Evolutionary conservation across 1,140 invertebrate genomes (phyloP).

Genomic region (Pseudomyrmex sp.): DNA sequence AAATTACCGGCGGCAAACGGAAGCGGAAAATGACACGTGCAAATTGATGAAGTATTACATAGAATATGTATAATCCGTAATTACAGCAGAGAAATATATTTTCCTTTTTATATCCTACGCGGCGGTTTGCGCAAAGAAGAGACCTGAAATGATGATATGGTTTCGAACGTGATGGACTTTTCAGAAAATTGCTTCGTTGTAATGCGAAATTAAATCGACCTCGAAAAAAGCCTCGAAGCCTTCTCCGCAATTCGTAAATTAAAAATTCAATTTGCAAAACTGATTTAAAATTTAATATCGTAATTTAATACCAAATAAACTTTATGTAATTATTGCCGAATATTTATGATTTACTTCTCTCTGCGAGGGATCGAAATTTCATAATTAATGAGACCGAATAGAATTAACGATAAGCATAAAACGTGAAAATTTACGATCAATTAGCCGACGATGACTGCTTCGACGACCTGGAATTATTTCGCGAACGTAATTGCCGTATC

Average conservation of each 20-base stretch:
- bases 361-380: background rate
- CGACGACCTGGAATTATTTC: background rate
- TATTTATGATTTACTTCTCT: background rate
- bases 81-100: background rate
- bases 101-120: background rate
- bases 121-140: too few relatives aligned
- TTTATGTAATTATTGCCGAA: background rate
- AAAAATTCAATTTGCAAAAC: too few relatives aligned
- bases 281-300: too few relatives aligned
- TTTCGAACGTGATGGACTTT: too few relatives aligned
- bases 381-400: background rate
- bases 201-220: too few relatives aligned
- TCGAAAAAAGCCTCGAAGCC: too few relatives aligned
- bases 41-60: background rate
- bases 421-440: conserved; percentile 7
- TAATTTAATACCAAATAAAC: background rate
- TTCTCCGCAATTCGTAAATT: too few relatives aligned
- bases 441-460: background rate
- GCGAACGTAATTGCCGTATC: background rate
- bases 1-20: conserved; percentile 17
- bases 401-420: background rate
- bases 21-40: conserved; percentile 13
- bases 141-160: too few relatives aligned
- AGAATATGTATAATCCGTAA: background rate
- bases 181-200: too few relatives aligned